Evolutionary conservation across 1,140 invertebrate genomes (phyloP).

Genomic region (Globodera ellingtonae): DNA sequence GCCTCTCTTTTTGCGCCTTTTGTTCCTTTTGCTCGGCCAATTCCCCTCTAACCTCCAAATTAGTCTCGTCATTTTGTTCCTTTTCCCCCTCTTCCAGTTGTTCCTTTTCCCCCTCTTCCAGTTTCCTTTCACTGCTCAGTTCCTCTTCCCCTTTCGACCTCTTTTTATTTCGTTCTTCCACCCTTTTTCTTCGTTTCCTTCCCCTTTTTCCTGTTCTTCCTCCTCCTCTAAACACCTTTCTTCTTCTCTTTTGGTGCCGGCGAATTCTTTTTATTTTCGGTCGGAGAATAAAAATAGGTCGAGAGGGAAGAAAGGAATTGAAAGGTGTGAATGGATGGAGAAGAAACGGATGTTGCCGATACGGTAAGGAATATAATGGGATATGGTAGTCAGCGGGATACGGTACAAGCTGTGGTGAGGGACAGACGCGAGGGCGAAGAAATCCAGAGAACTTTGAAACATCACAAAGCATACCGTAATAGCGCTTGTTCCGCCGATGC

Average conservation of each 20-base stretch:
- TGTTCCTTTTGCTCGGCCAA: neutral
- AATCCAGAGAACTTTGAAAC: neutral
- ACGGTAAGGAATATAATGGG: neutral
- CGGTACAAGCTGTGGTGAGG: neutral
- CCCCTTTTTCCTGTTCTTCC: neutral
- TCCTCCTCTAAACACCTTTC: neutral
- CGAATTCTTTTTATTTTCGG: neutral
- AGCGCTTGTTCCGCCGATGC: neutral
- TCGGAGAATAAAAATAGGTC: neutral
- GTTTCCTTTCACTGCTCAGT: neutral
- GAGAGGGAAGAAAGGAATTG: neutral
- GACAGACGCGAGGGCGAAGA: neutral
- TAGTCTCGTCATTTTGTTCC: neutral
- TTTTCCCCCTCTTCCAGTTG: neutral
- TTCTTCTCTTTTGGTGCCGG: neutral
- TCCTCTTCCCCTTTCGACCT: neutral
- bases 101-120: neutral
- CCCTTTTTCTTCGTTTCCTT: neutral
- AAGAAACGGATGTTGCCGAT: neutral
- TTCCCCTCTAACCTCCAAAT: neutral
- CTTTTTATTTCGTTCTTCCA: neutral
- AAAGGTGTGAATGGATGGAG: neutral
- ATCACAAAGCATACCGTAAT: neutral
- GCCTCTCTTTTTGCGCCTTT: neutral
- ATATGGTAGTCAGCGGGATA: neutral